Conservation (phyloP, 2,888 invertebrate species). For the Adelognathus sp. region DNA sequence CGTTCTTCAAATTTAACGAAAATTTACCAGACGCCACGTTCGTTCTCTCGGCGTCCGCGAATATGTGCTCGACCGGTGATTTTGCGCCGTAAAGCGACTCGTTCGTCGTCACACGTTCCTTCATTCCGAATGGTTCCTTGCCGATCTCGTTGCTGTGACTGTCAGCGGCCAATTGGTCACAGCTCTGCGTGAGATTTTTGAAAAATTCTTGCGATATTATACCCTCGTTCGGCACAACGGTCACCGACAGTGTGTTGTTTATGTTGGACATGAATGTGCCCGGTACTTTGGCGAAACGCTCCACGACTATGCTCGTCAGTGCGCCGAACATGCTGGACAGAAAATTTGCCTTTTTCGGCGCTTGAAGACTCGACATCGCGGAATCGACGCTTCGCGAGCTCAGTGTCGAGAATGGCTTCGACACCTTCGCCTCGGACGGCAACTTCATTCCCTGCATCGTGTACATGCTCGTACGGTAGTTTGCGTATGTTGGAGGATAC, state of each 20-base stretch:
- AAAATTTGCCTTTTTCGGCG: constrained; percentile 65
- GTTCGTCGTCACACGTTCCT: constrained; percentile 50
- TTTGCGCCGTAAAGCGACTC: constrained; percentile 14
- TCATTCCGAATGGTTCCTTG: constrained; percentile 46
- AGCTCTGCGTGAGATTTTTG: constrained; percentile 64
- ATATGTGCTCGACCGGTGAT: constrained; percentile 19
- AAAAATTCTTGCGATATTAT: constrained; percentile 68
- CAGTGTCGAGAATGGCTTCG: constrained; percentile 3
- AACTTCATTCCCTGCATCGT: constrained; percentile 5
- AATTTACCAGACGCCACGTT: neutral
- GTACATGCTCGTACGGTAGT: constrained; percentile 28
- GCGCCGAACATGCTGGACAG: constrained; percentile 65
- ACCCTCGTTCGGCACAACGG: constrained; percentile 69
- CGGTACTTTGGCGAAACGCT: constrained; percentile 65
- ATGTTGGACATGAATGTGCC: constrained; percentile 63
- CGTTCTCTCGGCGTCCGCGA: constrained; percentile 7
- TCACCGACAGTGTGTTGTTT: constrained; percentile 71
- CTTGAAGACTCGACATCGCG: neutral
- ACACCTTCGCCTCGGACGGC: neutral
- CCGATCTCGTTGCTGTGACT: neutral
- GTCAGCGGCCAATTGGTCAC: constrained; percentile 45
- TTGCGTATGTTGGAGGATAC: constrained; percentile 28
- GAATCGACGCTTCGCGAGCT: constrained; percentile 54
- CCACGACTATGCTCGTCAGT: constrained; percentile 62
- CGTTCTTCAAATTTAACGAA: constrained; percentile 1